Percentiles rank a stretch among this genome's conserved stretches.
Evolutionary conservation across 2,888 invertebrate genomes (phyloP).

Genomic region (Tridacna gigas): DNA sequence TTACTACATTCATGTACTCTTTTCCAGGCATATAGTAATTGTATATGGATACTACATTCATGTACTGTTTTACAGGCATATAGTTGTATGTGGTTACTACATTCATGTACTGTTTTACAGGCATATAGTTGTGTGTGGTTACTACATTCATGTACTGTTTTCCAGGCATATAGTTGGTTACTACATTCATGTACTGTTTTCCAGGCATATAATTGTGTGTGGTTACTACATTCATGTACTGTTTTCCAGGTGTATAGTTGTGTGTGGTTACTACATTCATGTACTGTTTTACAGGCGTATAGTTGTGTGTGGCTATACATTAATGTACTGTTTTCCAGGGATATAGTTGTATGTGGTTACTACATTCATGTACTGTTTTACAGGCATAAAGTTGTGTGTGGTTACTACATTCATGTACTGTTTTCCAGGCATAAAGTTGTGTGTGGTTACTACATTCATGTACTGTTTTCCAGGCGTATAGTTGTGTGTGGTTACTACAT

Average conservation of each 20-base stretch:
- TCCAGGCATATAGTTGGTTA: conserved; percentile 99
- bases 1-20: conserved; percentile 86
- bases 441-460: conserved; percentile 92
- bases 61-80: conserved; percentile 91
- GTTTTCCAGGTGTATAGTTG: conserved; percentile 97
- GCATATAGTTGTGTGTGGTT: conserved; percentile 99
- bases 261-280: conserved; percentile 93
- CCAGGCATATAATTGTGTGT: conserved; percentile 99
- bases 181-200: conserved; percentile 44
- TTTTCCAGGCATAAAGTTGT: conserved; percentile 98
- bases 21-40: conserved; percentile 98
- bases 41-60: conserved; percentile 95
- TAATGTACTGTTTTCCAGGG: conserved; percentile 88
- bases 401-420: conserved; percentile 87
- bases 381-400: conserved; percentile 99
- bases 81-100: conserved; percentile 99
- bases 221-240: conserved; percentile 89
- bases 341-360: conserved; percentile 99
- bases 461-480: conserved; percentile 92
- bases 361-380: conserved; percentile 45
- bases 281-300: conserved; percentile 92
- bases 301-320: conserved; percentile 97
- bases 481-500: conserved; percentile 97
- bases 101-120: conserved; percentile 86
- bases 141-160: conserved; percentile 84